These are phyloP conservation scores for Lepus timidus DNA, from an alignment of 2,113 vertebrate genomes.

Conservation along the genomic window DNA sequence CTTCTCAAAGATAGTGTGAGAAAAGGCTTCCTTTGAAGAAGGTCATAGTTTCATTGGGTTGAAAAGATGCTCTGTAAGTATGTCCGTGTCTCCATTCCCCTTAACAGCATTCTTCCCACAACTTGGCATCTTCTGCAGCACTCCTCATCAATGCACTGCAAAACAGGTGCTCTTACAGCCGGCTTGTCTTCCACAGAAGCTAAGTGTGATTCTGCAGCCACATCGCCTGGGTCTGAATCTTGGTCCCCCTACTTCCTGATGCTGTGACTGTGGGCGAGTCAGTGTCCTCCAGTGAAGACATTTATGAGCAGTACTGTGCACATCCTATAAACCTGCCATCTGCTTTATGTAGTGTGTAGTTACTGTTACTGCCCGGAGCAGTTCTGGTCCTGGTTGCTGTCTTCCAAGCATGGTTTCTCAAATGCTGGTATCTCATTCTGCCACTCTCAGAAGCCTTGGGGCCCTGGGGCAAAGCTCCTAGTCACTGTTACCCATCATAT, in stretches of 20 bases:
- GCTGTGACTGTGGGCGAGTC: not conserved
- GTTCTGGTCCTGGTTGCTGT: not conserved
- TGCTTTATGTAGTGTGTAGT: not conserved
- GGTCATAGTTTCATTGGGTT: not conserved
- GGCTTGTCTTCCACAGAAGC: not conserved
- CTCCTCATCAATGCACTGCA: not conserved
- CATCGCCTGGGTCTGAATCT: not conserved
- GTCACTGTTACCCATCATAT: not conserved
- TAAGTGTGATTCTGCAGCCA: not conserved
- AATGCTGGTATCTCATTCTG: not conserved
- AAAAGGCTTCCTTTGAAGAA: conserved; percentile 40
- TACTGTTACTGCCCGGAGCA: not conserved
- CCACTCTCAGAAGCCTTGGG: not conserved
- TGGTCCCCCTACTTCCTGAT: not conserved
- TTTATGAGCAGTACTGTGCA: not conserved
- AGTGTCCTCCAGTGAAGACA: not conserved
- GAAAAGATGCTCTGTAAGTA: not conserved
- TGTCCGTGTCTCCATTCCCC: not conserved
- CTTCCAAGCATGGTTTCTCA: not conserved
- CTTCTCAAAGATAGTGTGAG: conserved; percentile 40
- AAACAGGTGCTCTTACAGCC: not conserved
- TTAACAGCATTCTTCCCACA: not conserved
- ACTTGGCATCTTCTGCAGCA: not conserved
- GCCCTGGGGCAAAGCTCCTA: not conserved
- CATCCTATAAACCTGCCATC: too few species aligned